phyloP scores from a whole-genome alignment of 2,888 invertebrate species.

The Lycocerus yunnanus region DNA sequence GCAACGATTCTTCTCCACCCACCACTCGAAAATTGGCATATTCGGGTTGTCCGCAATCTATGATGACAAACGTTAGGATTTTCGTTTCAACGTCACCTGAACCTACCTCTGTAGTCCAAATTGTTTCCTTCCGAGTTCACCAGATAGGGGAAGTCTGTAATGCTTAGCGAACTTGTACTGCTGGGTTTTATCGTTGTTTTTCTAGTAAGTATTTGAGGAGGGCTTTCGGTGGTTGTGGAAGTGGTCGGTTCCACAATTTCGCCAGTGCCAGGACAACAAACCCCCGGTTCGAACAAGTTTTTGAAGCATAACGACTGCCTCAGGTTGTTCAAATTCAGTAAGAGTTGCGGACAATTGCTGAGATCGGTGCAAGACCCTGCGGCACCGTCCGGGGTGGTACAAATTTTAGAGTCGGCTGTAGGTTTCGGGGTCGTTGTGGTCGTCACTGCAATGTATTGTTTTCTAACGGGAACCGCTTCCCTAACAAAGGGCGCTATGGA shows the following conservation, averaged over 20 bases:
- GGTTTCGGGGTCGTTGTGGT: slow-evolving; percentile 56
- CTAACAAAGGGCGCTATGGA: slow-evolving; percentile 75
- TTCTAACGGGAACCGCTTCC: slow-evolving; percentile 47
- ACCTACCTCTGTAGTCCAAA: slow-evolving; percentile 61
- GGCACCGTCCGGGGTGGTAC: slow-evolving; percentile 81
- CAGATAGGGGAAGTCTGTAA: slow-evolving; percentile 12
- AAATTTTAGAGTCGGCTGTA: slow-evolving; percentile 65
- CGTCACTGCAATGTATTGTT: slow-evolving; percentile 20
- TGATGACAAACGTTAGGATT: slow-evolving; percentile 35
- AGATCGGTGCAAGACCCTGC: slow-evolving; percentile 84
- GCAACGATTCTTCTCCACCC: slow-evolving; percentile 82
- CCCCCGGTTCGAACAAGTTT: slow-evolving; percentile 88
- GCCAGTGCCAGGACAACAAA: slow-evolving; percentile 74
- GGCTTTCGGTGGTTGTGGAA: slow-evolving; percentile 42
- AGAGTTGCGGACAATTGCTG: slow-evolving; percentile 83
- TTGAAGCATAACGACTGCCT: slow-evolving; percentile 90
- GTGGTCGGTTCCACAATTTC: slow-evolving; percentile 5
- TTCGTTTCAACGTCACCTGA: not conserved
- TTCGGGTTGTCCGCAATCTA: slow-evolving; percentile 83
- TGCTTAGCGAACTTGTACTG: slow-evolving; percentile 15
- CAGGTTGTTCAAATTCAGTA: slow-evolving; percentile 79
- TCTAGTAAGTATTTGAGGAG: slow-evolving; percentile 44
- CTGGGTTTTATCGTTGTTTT: slow-evolving; percentile 25
- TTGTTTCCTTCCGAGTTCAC: slow-evolving; percentile 46
- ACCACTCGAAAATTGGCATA: slow-evolving; percentile 87